Evolutionary conservation across 2,113 vertebrate genomes (phyloP).

Genomic region (Macquaria ambigua): DNA sequence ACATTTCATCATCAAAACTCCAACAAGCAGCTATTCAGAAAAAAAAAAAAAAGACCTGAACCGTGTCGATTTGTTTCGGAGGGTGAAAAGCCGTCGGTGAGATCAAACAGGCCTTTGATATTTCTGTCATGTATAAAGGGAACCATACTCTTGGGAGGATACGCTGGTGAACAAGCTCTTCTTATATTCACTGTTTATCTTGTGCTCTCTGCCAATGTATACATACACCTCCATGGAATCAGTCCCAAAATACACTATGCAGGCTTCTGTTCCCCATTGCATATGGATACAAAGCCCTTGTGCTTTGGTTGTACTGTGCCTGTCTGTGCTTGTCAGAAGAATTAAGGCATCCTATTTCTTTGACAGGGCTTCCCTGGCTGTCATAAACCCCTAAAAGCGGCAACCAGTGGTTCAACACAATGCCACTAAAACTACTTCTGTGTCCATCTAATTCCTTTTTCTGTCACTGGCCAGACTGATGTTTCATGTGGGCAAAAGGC

Average conservation of each 20-base stretch:
- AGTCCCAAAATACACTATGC: conserved; percentile 45
- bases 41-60: conserved; percentile 41
- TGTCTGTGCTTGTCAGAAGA: conserved; percentile 41
- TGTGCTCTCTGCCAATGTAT: conserved; percentile 53
- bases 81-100: conserved; percentile 68
- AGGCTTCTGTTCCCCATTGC: conserved; percentile 15
- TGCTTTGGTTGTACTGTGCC: conserved; percentile 38
- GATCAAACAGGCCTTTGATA: conserved; percentile 82
- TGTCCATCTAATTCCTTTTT: conserved; percentile 22
- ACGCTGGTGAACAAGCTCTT: conserved; percentile 55
- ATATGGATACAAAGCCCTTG: conserved; percentile 35
- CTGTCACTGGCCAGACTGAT: conserved; percentile 14
- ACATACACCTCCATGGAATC: conserved; percentile 53
- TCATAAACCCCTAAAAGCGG: conserved; percentile 32
- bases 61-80: conserved; percentile 75
- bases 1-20: conserved; percentile 81
- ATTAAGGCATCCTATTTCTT: conserved; percentile 50
- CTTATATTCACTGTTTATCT: conserved; percentile 73
- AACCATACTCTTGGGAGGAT: conserved; percentile 63
- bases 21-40: conserved; percentile 67
- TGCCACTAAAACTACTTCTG: conserved; percentile 16
- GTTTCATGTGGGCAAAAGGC: conserved; percentile 6
- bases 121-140: conserved; percentile 72
- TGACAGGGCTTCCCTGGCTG: conserved; percentile 33
- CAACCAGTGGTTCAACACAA: conserved; percentile 28